Evolutionary conservation across 2,888 invertebrate species (phyloP).

Genomic region (Leucoma salicis): DNA sequence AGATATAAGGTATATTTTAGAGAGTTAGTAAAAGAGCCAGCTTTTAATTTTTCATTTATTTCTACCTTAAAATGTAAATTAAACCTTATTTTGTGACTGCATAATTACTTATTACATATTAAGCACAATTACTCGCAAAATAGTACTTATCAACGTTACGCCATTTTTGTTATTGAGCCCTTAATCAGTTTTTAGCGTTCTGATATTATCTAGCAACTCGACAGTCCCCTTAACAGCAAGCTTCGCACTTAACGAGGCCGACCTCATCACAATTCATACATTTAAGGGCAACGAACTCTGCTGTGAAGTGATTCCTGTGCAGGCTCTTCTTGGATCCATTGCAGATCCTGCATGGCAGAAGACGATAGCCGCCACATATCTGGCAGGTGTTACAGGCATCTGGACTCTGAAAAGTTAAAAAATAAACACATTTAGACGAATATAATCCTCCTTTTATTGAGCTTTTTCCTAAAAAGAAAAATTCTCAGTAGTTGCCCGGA

Average conservation of each 20-base stretch:
- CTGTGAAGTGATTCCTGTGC: conserved; percentile 96
- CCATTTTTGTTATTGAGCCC: neutral
- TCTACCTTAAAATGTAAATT: no score
- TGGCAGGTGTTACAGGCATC: conserved; percentile 91
- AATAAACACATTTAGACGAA: conserved; percentile 39
- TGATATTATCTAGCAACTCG: neutral
- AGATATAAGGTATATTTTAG: no score
- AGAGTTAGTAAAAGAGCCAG: no score
- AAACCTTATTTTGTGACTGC: neutral
- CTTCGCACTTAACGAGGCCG: conserved; percentile 93
- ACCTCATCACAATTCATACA: conserved; percentile 98
- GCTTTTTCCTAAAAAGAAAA: no score
- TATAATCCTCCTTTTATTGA: no score
- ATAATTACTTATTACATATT: neutral
- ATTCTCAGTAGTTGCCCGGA: no score
- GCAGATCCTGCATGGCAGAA: conserved; percentile 94
- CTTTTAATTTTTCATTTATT: no score
- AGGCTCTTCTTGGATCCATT: conserved; percentile 98
- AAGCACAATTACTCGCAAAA: neutral
- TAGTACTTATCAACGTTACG: no score
- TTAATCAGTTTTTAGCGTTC: neutral
- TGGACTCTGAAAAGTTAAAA: conserved; percentile 84
- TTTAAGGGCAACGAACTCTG: conserved; percentile 95
- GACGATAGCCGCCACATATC: conserved; percentile 95
- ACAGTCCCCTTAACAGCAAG: conserved; percentile 81